phyloP scores from a whole-genome alignment of 2,888 invertebrate species.

The Tolmerus cingulatus region DNA sequence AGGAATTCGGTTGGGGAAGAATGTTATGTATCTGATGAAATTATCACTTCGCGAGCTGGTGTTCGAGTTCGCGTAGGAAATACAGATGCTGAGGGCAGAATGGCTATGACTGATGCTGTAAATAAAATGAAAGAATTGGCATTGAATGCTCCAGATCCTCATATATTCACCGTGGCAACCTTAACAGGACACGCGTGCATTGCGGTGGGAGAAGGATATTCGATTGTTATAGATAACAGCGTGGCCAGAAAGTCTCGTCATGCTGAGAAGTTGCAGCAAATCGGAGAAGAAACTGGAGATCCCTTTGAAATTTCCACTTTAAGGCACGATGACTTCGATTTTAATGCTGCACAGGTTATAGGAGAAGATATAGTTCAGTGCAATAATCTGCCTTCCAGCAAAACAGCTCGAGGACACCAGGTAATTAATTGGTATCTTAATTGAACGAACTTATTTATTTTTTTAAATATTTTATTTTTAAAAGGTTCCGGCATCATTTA shows the following conservation, averaged over 20 bases:
- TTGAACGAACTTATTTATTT: background rate
- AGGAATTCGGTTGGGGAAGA: conserved; percentile 91
- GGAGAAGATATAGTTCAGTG: conserved; percentile 88
- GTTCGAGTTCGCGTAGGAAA: conserved; percentile 87
- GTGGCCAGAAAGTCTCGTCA: conserved; percentile 69
- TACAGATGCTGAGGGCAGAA: conserved; percentile 94
- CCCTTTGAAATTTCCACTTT: conserved; percentile 82
- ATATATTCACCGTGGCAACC: conserved; percentile 90
- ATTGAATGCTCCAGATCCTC: conserved; percentile 74
- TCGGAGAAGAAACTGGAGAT: conserved; percentile 66
- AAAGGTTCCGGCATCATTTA: conserved; percentile 84
- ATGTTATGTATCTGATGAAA: conserved; percentile 89
- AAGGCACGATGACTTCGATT: conserved; percentile 76
- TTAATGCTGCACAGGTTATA: conserved; percentile 73
- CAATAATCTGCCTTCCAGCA: conserved; percentile 72
- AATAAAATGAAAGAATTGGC: conserved; percentile 77
- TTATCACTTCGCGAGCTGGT: conserved; percentile 83
- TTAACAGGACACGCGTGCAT: conserved; percentile 85
- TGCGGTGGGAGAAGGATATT: conserved; percentile 74
- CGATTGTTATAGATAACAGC: conserved; percentile 82
- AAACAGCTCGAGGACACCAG: conserved; percentile 82
- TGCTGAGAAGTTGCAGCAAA: conserved; percentile 59
- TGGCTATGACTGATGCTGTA: conserved; percentile 91
- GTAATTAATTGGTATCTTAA: conserved; percentile 53
- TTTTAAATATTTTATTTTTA: background rate